Base-by-base conservation (phyloP, 2,797 vertebrate genomes). In the Graptemys geographica region DNA sequence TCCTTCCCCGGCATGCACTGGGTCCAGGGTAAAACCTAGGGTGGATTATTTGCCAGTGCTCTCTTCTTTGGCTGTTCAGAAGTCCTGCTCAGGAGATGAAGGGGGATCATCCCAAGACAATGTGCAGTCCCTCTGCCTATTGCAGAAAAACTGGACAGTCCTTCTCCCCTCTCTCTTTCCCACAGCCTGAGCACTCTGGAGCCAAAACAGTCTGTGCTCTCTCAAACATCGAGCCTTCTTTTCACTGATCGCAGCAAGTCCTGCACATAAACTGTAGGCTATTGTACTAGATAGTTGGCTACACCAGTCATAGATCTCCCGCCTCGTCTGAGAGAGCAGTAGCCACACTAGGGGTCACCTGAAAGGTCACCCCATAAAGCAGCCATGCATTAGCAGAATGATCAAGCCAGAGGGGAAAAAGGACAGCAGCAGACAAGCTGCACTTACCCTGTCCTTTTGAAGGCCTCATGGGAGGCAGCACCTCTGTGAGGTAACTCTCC, bases 371-470 rank as follows among this genome's bases (percentile, higher is more conserved):
- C 13, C 53, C 52, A 16, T 21, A 55, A 33, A 87, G 52, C 37
- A 96, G 88, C 65, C 21, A 27, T 90, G 90, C 84, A 11, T 15
- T 23, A 56, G 55, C 18, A 93, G 93, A 89, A 84, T 27, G 74
- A 13, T 19, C 52, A 65, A 82, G 87, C 33, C 21, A 19, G 18
- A 62, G 80, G 3, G 31, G 53, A 37, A 83, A 65, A 65, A 65
- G 16, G 33, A n/a, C 33, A n/a, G 62, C 33, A 18, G 15, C 62
- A 65, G 8, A 65, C 62, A 65, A 19, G 33, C 15, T n/a, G 15
- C 6, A n/a, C 13, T 65, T 65, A 18, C 31, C 62, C 13, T 18
- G 23, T 65, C 31, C 19, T 65, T 65, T 28, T 28, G 25, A 59
- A 59, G 28, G 57, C 57, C 23, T 15, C 15, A 65, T 31, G 6